phyloP scores from a whole-genome alignment of 37 sponge, comb jelly and placozoan species.

The Petrosia ficiformis region DNA sequence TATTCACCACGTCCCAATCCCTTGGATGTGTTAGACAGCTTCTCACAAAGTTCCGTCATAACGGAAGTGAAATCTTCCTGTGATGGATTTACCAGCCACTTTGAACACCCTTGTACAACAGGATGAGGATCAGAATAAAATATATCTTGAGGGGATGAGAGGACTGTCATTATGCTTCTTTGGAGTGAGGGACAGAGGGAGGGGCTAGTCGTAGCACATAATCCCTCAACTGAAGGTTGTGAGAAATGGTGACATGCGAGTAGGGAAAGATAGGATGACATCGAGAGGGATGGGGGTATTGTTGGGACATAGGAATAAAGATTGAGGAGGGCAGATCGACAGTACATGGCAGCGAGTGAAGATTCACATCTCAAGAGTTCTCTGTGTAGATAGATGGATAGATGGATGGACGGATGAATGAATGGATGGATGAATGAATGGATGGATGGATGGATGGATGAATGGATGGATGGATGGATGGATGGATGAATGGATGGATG shows the following conservation, averaged over 20 bases:
- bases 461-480: no score
- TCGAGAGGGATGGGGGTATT: neutral
- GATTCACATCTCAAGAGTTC: conserved; percentile 71
- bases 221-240: conserved; percentile 37
- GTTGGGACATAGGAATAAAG: conserved; percentile 3
- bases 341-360: conserved; percentile 62
- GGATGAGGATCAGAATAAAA: conserved; percentile 48
- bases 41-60: conserved; percentile 18
- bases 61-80: neutral
- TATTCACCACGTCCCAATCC: conserved; percentile 20
- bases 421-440: no score
- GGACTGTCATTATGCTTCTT: conserved; percentile 2
- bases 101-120: conserved; percentile 9
- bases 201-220: conserved; percentile 29
- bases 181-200: conserved; percentile 40
- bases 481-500: no score
- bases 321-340: conserved; percentile 61
- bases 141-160: conserved; percentile 40
- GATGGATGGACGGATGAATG: no score
- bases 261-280: neutral
- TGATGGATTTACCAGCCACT: neutral
- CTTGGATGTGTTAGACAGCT: conserved; percentile 22
- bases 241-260: conserved; percentile 25
- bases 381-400: no score
- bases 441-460: no score